Evolutionary conservation across 2,113 vertebrate genomes (phyloP).

Genomic region (Aepyceros melampus): DNA sequence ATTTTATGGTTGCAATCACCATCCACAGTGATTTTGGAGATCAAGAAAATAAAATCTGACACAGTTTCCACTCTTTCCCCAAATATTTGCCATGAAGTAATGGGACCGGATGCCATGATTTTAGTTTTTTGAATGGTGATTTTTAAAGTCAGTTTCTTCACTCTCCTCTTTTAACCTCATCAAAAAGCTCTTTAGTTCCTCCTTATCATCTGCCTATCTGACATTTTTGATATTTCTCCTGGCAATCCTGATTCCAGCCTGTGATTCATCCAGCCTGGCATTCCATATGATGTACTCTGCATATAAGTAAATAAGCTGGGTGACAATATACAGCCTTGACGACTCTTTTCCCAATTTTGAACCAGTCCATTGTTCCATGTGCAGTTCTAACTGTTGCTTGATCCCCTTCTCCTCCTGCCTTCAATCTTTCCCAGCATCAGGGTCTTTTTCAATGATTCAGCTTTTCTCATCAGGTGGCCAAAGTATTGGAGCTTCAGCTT

Average conservation of each 20-base stretch:
- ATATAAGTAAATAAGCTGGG: background rate
- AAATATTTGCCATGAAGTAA: background rate
- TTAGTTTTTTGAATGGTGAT: background rate
- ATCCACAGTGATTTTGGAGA: background rate
- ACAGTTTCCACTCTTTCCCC: background rate
- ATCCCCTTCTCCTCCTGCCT: background rate
- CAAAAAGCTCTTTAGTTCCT: background rate
- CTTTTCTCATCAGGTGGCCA: background rate
- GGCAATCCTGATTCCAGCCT: background rate
- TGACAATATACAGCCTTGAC: background rate
- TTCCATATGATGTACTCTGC: background rate
- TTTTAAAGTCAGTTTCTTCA: background rate
- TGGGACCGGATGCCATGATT: background rate
- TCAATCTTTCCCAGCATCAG: background rate
- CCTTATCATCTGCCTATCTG: background rate
- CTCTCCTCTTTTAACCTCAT: background rate
- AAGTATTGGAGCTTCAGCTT: background rate
- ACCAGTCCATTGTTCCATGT: background rate
- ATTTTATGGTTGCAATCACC: background rate
- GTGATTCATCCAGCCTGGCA: background rate
- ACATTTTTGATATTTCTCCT: background rate
- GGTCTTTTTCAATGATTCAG: background rate
- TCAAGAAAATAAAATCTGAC: background rate
- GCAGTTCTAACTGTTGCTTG: background rate
- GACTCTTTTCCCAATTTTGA: background rate